These are phyloP conservation scores for Mesitornis unicolor DNA, from an alignment of 2,113 vertebrate genomes.

Conservation along the genomic window DNA sequence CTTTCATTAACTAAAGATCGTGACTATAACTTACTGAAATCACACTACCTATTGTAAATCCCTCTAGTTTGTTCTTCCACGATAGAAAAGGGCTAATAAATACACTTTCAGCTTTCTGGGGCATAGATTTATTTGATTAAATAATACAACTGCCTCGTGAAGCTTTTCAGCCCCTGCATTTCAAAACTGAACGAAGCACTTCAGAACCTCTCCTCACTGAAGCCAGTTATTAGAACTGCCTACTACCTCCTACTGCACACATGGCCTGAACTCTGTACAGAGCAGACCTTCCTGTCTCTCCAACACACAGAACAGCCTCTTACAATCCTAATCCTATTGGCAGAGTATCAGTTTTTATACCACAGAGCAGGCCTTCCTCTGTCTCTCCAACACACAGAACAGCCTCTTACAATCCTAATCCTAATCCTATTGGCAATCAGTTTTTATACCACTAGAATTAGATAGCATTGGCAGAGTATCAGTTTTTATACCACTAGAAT, in stretches of 20 bases:
- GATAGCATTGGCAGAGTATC: neutral
- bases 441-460: neutral
- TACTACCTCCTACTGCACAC: neutral
- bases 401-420: too few relatives aligned
- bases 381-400: too few relatives aligned
- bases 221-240: neutral
- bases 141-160: neutral
- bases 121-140: neutral
- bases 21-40: neutral
- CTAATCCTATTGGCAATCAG: too few relatives aligned
- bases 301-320: too few relatives aligned
- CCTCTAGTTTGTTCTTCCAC: neutral
- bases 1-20: neutral
- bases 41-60: neutral
- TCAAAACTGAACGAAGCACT: neutral
- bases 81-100: neutral
- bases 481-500: too few relatives aligned
- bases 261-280: neutral
- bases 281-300: neutral
- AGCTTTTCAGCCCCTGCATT: neutral
- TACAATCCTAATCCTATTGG: neutral
- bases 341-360: neutral
- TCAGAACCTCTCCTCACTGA: neutral
- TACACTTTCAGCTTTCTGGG: neutral
- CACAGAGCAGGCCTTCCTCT: too few relatives aligned